Percentiles rank a stretch among this genome's conserved stretches.
Conservation (phyloP, 2,113 vertebrate species). For the Galemys pyrenaicus region DNA sequence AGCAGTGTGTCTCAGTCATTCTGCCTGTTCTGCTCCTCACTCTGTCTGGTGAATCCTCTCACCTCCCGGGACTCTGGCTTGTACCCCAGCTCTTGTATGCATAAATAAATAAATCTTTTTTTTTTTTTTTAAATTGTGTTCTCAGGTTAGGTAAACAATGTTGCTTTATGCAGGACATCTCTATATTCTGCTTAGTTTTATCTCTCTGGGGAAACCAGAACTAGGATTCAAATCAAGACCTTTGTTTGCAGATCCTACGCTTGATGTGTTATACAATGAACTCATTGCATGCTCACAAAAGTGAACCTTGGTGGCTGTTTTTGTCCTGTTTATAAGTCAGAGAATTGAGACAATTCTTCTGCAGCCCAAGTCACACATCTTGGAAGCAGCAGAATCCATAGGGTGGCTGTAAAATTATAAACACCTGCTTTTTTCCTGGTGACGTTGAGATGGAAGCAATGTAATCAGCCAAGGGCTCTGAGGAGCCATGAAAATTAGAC, state of each 20-base stretch:
- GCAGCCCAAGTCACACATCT: neutral
- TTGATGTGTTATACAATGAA: neutral
- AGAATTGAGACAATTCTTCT: neutral
- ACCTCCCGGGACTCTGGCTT: too few species aligned
- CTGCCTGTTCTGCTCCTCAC: too few species aligned
- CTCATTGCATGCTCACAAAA: neutral
- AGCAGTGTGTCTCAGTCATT: too few species aligned
- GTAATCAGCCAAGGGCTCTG: neutral
- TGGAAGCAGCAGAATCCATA: neutral
- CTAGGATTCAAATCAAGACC: slow-evolving; percentile 1
- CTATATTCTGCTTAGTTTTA: neutral
- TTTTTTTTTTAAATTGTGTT: too few species aligned
- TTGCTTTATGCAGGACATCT: neutral
- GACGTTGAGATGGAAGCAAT: neutral
- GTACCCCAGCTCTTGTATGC: too few species aligned
- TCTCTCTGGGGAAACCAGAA: slow-evolving; percentile 44
- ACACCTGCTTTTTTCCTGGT: neutral
- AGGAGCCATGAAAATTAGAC: neutral
- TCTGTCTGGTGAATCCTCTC: too few species aligned
- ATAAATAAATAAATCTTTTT: too few species aligned
- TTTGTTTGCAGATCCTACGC: neutral
- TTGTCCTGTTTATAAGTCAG: neutral
- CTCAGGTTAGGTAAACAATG: neutral
- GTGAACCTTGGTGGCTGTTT: neutral
- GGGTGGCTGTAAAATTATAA: neutral